Evolutionary conservation across 1,140 invertebrate genomes (phyloP).

Genomic region (Aphis craccivora): DNA sequence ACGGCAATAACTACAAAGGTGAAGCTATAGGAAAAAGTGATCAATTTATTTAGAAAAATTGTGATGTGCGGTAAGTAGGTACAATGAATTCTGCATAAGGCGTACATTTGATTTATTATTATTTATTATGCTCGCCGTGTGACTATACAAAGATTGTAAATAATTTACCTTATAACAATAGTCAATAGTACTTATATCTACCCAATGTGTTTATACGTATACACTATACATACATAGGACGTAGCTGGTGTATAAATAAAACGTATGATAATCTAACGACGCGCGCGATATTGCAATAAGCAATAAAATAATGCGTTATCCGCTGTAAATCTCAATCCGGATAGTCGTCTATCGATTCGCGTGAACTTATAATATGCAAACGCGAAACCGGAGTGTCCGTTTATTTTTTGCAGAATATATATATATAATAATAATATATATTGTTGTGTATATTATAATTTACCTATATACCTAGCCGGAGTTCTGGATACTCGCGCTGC

Average conservation of each 20-base stretch:
- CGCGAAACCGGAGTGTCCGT: constrained; percentile 2
- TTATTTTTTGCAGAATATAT: not conserved
- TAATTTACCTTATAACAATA: constrained; percentile 14
- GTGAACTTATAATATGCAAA: constrained; percentile 9
- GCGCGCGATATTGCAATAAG: not conserved
- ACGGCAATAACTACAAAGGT: not conserved
- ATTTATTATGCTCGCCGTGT: not conserved
- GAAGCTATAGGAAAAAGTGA: not conserved
- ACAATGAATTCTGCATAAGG: not conserved
- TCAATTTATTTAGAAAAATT: not conserved
- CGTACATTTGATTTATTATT: not conserved
- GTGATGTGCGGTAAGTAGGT: not conserved
- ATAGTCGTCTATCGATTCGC: not conserved
- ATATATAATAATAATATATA: not conserved
- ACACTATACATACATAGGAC: not conserved
- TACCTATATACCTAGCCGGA: not conserved
- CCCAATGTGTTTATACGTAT: not conserved
- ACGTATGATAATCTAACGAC: constrained; percentile 1
- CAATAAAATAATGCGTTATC: constrained; percentile 27
- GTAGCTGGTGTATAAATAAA: constrained; percentile 2
- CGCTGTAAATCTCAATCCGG: not conserved
- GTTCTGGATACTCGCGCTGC: not conserved
- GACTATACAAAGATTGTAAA: not conserved
- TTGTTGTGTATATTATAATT: not conserved
- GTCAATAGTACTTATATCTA: not conserved